Percentiles rank a stretch among this genome's conserved stretches.
Conservation (phyloP, 2,888 invertebrate genomes). For the Athrips mouffetella region DNA sequence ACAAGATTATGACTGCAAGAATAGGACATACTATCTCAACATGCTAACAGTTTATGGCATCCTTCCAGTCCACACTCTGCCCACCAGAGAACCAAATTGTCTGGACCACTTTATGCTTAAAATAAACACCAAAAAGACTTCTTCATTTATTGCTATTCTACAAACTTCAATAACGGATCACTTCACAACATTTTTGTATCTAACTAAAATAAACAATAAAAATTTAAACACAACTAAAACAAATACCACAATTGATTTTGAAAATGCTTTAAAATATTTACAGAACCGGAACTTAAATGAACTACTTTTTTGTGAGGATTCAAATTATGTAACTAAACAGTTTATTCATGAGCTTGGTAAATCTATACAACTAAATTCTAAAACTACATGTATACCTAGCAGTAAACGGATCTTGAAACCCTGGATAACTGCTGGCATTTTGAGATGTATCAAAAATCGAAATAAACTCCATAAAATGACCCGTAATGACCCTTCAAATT, state of each 20-base stretch:
- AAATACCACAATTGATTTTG: neutral
- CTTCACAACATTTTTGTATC: neutral
- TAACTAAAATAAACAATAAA: neutral
- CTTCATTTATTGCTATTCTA: neutral
- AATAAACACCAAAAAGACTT: neutral
- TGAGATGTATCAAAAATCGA: neutral
- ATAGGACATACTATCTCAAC: neutral
- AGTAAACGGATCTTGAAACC: neutral
- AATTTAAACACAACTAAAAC: neutral
- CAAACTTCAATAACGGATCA: neutral
- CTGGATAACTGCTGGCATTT: neutral
- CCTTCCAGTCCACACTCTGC: neutral
- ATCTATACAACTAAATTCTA: neutral
- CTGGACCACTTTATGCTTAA: slow-evolving; percentile 4
- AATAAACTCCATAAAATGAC: neutral
- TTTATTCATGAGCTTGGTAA: neutral
- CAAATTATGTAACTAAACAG: neutral
- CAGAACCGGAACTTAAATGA: neutral
- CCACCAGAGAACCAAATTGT: neutral
- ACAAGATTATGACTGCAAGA: neutral
- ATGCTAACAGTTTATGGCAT: neutral
- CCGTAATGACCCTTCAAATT: neutral
- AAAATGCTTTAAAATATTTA: neutral
- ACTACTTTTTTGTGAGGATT: neutral
- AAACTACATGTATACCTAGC: neutral